Conservation (phyloP, 2,113 vertebrate genomes). For the Gallinago undulata region DNA sequence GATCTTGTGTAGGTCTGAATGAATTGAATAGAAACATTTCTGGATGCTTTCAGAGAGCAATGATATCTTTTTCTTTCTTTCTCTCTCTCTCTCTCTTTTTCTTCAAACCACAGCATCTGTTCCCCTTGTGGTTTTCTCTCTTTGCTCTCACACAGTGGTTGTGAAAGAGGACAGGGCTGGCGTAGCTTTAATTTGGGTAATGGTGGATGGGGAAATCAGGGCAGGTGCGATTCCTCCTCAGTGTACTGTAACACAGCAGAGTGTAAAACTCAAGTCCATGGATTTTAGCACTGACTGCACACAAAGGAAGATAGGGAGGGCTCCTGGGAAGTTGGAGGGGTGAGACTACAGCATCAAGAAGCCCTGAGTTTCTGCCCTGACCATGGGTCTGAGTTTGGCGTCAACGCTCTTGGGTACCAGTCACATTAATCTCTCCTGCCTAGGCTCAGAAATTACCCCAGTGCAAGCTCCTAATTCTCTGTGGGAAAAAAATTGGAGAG, state of each 20-base stretch:
- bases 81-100: not conserved
- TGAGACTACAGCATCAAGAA: not conserved
- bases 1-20: slow-evolving; percentile 11
- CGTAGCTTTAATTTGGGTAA: slow-evolving; percentile 35
- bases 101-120: slow-evolving; percentile 52
- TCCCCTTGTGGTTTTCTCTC: slow-evolving; percentile 40
- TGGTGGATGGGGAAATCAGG: slow-evolving; percentile 48
- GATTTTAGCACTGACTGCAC: not conserved
- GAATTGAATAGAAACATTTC: slow-evolving; percentile 27
- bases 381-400: not conserved
- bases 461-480: not conserved
- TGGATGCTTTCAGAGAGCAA: slow-evolving; percentile 57
- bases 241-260: not conserved
- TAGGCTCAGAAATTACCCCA: not conserved
- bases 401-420: not conserved
- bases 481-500: not conserved
- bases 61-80: slow-evolving; percentile 7
- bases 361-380: not conserved
- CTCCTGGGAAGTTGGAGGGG: not conserved
- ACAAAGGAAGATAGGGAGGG: not conserved
- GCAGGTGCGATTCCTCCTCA: not conserved
- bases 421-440: not conserved
- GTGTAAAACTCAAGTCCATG: fast-evolving
- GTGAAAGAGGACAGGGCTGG: slow-evolving; percentile 44
- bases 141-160: slow-evolving; percentile 23